Evolutionary conservation across 2,888 invertebrate genomes (phyloP).

Genomic region (Desoria tigrina): DNA sequence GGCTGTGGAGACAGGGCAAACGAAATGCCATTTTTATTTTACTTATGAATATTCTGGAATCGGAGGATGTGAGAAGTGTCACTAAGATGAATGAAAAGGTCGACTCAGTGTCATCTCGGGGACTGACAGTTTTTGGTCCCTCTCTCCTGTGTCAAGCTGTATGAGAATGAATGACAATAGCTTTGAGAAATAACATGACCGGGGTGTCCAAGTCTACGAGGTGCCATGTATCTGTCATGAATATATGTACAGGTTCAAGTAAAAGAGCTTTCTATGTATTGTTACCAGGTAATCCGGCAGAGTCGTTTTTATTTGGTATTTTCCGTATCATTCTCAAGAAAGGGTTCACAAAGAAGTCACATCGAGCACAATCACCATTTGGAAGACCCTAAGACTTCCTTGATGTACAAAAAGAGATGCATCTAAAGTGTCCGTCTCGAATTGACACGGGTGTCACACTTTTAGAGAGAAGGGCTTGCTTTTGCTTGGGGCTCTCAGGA

Average conservation of each 20-base stretch:
- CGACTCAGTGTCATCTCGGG: slow-evolving; percentile 10
- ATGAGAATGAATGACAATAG: neutral
- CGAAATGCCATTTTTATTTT: neutral
- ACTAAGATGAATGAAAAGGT: slow-evolving; percentile 11
- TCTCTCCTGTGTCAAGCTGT: slow-evolving; percentile 1
- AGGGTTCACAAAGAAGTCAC: slow-evolving; percentile 43
- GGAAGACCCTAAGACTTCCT: slow-evolving; percentile 26
- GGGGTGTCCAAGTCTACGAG: too few relatives aligned
- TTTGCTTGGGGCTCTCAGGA: neutral
- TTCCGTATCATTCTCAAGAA: slow-evolving; percentile 33
- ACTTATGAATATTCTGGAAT: slow-evolving; percentile 1
- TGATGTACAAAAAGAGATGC: slow-evolving; percentile 21
- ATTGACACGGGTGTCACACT: slow-evolving; percentile 1
- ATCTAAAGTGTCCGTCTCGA: slow-evolving; percentile 12
- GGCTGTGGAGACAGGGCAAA: neutral
- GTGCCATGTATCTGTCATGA: neutral
- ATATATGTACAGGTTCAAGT: neutral
- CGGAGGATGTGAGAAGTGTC: slow-evolving; percentile 2
- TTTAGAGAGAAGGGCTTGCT: slow-evolving; percentile 2
- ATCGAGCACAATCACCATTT: slow-evolving; percentile 45
- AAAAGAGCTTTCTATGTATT: slow-evolving; percentile 14
- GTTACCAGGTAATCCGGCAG: slow-evolving; percentile 32
- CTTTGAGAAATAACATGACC: too few relatives aligned
- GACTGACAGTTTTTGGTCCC: neutral
- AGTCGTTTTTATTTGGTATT: slow-evolving; percentile 38